A percentile compares a stretch with the other conserved stretches of the same genome.
Conservation (phyloP, 37 sponge, comb jelly and placozoan species). For the Hexactinellida sp. region DNA sequence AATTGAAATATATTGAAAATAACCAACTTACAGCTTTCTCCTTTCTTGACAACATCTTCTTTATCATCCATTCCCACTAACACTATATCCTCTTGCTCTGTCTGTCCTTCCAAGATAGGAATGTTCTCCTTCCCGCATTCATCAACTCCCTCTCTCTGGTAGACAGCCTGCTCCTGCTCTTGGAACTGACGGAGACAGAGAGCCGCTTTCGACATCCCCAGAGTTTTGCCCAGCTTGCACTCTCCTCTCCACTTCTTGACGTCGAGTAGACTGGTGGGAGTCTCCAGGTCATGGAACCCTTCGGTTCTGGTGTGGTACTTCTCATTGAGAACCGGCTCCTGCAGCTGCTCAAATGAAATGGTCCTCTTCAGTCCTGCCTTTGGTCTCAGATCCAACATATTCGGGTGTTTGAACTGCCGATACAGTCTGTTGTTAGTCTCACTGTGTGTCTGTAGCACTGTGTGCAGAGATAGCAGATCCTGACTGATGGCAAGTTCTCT, state of each 20-base stretch:
- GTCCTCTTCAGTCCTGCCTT: not conserved
- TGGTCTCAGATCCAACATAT: not conserved
- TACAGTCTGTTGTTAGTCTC: not conserved
- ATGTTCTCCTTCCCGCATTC: not conserved
- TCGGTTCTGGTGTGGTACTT: not conserved
- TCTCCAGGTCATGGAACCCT: not conserved
- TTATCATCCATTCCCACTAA: not conserved
- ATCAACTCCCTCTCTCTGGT: not conserved
- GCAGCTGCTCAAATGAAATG: not conserved
- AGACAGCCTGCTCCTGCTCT: not conserved
- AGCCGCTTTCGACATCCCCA: not conserved
- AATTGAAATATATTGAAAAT: not conserved
- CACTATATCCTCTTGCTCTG: not conserved
- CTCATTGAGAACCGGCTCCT: not conserved
- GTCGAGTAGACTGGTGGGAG: not conserved
- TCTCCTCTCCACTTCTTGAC: not conserved
- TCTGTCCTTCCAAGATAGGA: not conserved
- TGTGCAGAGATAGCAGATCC: conserved; percentile 5
- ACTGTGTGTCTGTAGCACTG: not conserved
- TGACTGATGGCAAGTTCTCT: not conserved
- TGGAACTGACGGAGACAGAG: not conserved
- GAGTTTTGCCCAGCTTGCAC: not conserved
- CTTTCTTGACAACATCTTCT: not conserved
- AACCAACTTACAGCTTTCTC: not conserved
- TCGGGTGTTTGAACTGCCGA: not conserved